Conservation (phyloP, 2,797 vertebrate genomes). For the Lagocephalus sceleratus region DNA sequence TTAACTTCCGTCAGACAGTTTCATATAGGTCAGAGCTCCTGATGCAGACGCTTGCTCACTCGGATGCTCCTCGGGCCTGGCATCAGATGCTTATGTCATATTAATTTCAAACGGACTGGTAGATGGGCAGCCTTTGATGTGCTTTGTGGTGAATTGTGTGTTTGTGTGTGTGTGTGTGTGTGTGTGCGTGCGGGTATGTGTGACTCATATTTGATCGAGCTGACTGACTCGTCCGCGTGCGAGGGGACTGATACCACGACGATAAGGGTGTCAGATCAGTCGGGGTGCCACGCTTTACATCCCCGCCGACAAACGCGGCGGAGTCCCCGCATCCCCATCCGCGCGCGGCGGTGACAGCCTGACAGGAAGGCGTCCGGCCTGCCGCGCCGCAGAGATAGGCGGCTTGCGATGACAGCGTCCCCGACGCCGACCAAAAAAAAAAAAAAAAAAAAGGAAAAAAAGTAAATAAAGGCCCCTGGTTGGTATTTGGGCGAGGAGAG, state of each 20-base stretch:
- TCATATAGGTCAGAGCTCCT: conserved; percentile 66
- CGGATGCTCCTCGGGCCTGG: conserved; percentile 28
- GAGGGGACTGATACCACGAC: conserved; percentile 47
- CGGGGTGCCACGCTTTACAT: conserved; percentile 64
- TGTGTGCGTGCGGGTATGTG: conserved; percentile 19
- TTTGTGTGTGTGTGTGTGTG: conserved; percentile 29
- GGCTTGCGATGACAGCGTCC: conserved; percentile 65
- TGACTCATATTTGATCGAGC: conserved; percentile 61
- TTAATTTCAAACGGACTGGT: conserved; percentile 64
- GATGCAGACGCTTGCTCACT: conserved; percentile 13
- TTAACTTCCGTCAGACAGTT: conserved; percentile 36
- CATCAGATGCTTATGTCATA: conserved; percentile 72
- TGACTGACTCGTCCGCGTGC: conserved; percentile 49
- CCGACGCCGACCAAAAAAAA: conserved; percentile 55
- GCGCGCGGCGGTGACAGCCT: conserved; percentile 52
- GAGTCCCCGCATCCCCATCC: conserved; percentile 57
- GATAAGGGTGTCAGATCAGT: conserved; percentile 69
- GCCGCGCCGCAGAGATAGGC: conserved; percentile 51
- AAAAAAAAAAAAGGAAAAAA: no score
- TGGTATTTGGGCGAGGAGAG: conserved; percentile 47
- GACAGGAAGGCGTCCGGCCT: conserved; percentile 53
- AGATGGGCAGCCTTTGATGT: conserved; percentile 52
- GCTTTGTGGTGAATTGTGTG: conserved; percentile 53
- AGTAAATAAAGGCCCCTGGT: no score
- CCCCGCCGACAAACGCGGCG: conserved; percentile 61